Percentiles rank a stretch among this genome's conserved stretches.
phyloP scores from a whole-genome alignment of 2,113 vertebrate genomes.

The Eublepharis macularius region DNA sequence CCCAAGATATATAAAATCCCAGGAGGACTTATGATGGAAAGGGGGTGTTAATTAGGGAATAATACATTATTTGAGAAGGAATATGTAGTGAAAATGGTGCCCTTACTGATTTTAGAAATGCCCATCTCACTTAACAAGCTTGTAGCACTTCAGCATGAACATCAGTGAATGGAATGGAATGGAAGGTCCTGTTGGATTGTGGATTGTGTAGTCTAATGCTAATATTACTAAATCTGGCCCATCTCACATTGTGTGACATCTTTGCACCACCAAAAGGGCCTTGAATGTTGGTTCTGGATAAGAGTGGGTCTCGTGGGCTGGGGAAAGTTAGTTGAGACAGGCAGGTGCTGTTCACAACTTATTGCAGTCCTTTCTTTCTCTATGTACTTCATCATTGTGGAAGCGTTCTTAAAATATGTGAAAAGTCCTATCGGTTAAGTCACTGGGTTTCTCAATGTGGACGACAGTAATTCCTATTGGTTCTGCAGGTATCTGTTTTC shows the following conservation, averaged over 20 bases:
- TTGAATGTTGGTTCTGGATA: neutral
- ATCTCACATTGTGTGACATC: neutral
- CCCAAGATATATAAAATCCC: neutral
- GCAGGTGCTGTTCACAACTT: neutral
- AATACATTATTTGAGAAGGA: neutral
- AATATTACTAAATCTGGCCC: neutral
- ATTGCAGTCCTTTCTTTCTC: neutral
- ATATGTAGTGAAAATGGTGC: neutral
- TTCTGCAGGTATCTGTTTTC: constrained; percentile 81
- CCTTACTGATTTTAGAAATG: neutral
- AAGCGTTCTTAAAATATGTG: neutral
- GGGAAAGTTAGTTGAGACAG: neutral
- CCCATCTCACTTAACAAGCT: neutral
- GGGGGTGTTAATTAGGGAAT: no score
- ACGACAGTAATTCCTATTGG: neutral
- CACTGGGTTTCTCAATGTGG: neutral
- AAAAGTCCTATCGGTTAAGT: neutral
- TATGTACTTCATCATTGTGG: neutral
- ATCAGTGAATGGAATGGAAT: no score
- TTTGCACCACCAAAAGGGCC: neutral
- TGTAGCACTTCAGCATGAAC: neutral
- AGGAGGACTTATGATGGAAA: neutral
- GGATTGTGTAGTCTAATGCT: neutral
- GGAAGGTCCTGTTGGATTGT: neutral
- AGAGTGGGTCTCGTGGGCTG: neutral